Evolutionary conservation across 2,888 invertebrate genomes (phyloP), one percentile per base, ranked within the genome.

Genomic region (Drosophila demipolita): DNA sequence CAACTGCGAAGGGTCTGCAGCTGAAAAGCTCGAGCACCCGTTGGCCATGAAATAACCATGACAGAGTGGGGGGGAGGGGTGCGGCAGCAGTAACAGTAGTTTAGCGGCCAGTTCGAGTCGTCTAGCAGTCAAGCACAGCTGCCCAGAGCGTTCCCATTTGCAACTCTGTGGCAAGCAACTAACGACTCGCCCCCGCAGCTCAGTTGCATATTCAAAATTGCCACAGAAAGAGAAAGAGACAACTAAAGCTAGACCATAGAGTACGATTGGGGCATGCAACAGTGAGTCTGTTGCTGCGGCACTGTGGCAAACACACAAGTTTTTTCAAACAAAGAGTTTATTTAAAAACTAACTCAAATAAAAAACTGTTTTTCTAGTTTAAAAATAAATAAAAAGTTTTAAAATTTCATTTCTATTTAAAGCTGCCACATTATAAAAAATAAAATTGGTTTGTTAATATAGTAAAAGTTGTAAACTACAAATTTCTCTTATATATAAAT

Each of bases 41-140:
- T 40, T 79, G 78, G 69, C 79, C 82, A 82, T 75, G 82, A 79
- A 80, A 71, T 40, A 73, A 60, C 53, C 53, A 53, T 42, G 20
- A 29, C 32, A 32, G 26, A 29, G 59, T 17, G 42, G 32, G 7
- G 2, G 38, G 5, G 32, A 12, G 2, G 38, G 8, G 32, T 12
- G n/a, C 4, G 8, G 1, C n/a, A 42, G 55, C 33, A 38, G 36
- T 40, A 23, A 40, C 67, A 29, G 40, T 63, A 29, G 63, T 45
- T 65, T 49, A 26, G 65, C 49, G 50, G 20, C 20, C 35, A 66
- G 23, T 58, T 67, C 26, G 40, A 57, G 70, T 50, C 29, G 60
- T 20, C 42, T 62, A 11, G 58, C n/a, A 42, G 62, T 33, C 40
- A 35, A 57, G 33, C 33, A 20, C 33, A 40, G 53, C 53, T 36